Base-by-base conservation (phyloP, 2,797 vertebrate species). In the Mormyrops boulengeri region DNA sequence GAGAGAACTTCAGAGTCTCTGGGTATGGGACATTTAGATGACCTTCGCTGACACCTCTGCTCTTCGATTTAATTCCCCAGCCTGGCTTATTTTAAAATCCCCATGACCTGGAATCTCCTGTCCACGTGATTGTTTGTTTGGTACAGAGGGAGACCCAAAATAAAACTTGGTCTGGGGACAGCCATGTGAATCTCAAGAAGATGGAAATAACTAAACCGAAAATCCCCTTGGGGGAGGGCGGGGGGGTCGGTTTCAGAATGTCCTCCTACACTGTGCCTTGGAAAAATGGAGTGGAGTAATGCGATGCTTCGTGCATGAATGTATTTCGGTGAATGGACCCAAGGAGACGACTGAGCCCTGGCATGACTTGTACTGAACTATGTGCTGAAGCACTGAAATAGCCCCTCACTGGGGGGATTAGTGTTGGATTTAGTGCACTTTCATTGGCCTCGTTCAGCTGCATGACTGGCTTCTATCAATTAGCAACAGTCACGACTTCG, bases 1-100 rank as follows among this genome's bases (percentile, higher is more conserved):
- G n/a, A 19, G 8, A 44, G 30, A 52, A 62, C 30, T 87, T 60
- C 34, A 62, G 86, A 6, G 1, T 17, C 14, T 87, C 19, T 9
- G 50, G 53, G 86, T 41, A 22, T 60, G 55, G 11, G 52, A 34
- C 30, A 38, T 52, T 88, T 82, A 4, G 4, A 80, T 89, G 50
- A 73, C 87, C 55, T 86, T 89, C 62, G 82, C 57, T 89, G 44
- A 60, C 30, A 89, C 22, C 44, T 69, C 62, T 52, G 47, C 44
- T 87, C 57, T 87, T 69, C 62, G 7, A 47, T 88, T 73, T 88
- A 2, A 41, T 87, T 55, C 85, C 30, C 88, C 88, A 88, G 69
- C 9, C 57, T 88, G 34, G 41, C 87, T 17, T 5, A 44, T 82
- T 82, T 84, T 26, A 85, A 55, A 69, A 12, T 84, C 49, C 87